Base-by-base conservation (phyloP, 2,888 invertebrate genomes). In the Scelioninae gen. 1 region DNA sequence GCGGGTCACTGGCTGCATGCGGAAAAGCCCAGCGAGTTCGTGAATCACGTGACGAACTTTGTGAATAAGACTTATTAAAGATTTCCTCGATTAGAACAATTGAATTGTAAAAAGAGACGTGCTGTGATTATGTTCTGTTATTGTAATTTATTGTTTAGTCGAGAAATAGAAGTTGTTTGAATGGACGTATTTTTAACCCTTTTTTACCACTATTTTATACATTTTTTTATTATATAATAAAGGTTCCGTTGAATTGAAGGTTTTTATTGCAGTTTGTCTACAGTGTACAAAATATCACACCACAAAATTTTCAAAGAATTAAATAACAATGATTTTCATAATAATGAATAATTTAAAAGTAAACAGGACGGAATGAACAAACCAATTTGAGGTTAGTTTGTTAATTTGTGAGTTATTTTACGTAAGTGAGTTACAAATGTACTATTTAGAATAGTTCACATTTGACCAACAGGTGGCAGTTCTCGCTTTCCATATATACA, bases 1-100 rank as follows among this genome's bases (percentile, higher is more conserved):
- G 97, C 98, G 6, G 97, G 98, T 0, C 99, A 99, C 92, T 97
- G 98, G 96, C 95, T 98, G 0, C 99, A 99, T 91, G 95, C 96
- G 84, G 98, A 99, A 83, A 96, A 98, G 90, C 98, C 98, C 0
- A 92, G 93, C 7, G 95, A 96, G 84, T 97, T 98, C 91, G 91
- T 97, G 29, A 94, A 95, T 62, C 87, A 93, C 63, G 93, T 95
- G 40, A 93, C 94, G 85, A 93, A 94, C 85, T 97, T 96, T 92
- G 91, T 96, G 84, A 93, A 93, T 74, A 53, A 84, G 47, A 32
- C 49, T 29, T 23, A 75, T 38, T 86, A 49, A 83, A 55, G 16
- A 66, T 40, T 29, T 38, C 32, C 9, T 15, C 11, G 9, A 43
- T 40, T 78, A 62, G 63, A 63, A 10, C 6, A 68, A 8, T 60